These are phyloP conservation scores for Platerodrilus igneus DNA, from an alignment of 2,888 invertebrate species.

Conservation along the genomic window DNA sequence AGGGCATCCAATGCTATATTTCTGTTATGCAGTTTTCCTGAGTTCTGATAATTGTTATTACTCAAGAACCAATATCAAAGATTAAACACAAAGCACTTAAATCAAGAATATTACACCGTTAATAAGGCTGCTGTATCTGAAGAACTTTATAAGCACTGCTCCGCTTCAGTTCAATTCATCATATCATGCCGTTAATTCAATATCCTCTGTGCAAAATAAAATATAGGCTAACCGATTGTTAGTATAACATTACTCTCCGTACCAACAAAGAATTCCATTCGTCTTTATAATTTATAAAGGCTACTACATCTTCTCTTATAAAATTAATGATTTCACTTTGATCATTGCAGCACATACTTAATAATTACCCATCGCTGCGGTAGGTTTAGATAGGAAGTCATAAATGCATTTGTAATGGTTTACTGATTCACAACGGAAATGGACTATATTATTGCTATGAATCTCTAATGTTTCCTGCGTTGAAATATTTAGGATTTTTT, in stretches of 20 bases:
- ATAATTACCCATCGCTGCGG: constrained; percentile 24
- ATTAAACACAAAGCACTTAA: too few species aligned
- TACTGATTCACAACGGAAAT: constrained; percentile 19
- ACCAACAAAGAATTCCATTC: too few species aligned
- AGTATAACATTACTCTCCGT: too few species aligned
- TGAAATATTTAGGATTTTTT: too few species aligned
- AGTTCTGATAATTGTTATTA: too few species aligned
- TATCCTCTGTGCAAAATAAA: constrained; percentile 11
- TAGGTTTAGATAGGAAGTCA: constrained; percentile 26
- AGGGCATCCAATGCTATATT: too few species aligned
- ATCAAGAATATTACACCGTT: too few species aligned
- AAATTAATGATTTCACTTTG: constrained; percentile 1
- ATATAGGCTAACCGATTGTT: too few species aligned
- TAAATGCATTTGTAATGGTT: constrained; percentile 24
- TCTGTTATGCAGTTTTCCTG: too few species aligned
- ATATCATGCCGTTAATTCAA: constrained; percentile 15
- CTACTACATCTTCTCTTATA: neutral
- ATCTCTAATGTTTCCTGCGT: constrained; percentile 20
- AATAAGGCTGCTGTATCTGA: too few species aligned
- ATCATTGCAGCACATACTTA: constrained; percentile 12
- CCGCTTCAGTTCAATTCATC: constrained; percentile 17
- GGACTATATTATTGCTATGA: constrained; percentile 15
- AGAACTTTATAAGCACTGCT: constrained; percentile 10
- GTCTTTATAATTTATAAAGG: too few species aligned
- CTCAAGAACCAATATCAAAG: too few species aligned